These are phyloP conservation scores for Dryobates pubescens DNA, from an alignment of 2,797 vertebrate genomes.

Conservation along the genomic window DNA sequence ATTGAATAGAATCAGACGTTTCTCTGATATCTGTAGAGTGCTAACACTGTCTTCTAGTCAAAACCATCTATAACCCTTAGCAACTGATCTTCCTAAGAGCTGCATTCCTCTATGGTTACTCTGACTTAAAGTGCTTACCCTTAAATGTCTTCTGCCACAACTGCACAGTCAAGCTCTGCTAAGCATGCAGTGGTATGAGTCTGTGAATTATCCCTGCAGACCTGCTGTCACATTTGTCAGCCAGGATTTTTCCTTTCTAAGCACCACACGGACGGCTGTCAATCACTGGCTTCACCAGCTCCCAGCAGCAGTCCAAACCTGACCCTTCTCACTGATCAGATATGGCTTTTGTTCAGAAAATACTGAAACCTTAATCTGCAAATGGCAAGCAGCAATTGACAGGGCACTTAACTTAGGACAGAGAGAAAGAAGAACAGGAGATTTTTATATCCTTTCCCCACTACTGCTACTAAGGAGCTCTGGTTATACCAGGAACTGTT, in stretches of 20 bases:
- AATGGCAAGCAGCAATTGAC: not conserved
- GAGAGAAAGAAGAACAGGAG: not conserved
- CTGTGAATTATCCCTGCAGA: not conserved
- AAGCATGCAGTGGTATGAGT: not conserved
- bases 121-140: not conserved
- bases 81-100: not conserved
- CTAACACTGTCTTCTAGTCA: not conserved
- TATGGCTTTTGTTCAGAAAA: not conserved
- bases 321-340: not conserved
- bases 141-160: not conserved
- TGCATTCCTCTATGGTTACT: not conserved
- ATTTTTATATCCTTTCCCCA: not conserved
- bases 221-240: not conserved
- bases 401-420: not conserved
- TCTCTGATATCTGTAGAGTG: not conserved
- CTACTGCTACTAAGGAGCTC: not conserved
- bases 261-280: not conserved
- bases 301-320: not conserved
- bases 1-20: not conserved
- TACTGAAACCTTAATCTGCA: not conserved
- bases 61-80: not conserved
- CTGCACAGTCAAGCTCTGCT: not conserved
- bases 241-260: not conserved
- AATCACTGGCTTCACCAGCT: not conserved
- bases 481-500: not conserved